Evolutionary conservation across 2,888 invertebrate species (phyloP).

Genomic region (Cynaeus angustus): DNA sequence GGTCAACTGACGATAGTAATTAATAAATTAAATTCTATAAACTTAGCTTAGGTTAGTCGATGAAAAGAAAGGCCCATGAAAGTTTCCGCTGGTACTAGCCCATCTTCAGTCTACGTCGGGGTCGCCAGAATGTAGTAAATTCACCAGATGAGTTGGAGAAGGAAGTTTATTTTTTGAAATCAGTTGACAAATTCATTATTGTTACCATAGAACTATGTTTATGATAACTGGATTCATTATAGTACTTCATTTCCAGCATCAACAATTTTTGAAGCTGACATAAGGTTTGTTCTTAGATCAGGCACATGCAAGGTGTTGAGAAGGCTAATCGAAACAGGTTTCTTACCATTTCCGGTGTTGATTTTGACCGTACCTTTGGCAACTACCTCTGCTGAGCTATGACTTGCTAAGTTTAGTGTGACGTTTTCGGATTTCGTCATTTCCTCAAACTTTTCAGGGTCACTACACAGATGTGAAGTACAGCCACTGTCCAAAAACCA

Average conservation of each 20-base stretch:
- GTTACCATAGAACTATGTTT: no score
- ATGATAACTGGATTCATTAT: no score
- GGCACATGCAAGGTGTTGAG: conserved; percentile 7
- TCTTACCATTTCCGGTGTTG: background rate
- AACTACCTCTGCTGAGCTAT: background rate
- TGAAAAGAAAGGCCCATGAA: no score
- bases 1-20: no score
- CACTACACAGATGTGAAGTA: conserved; percentile 11
- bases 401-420: background rate
- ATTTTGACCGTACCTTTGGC: background rate
- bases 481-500: conserved; percentile 11
- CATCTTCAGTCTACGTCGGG: no score
- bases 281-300: conserved; percentile 4
- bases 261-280: conserved; percentile 3
- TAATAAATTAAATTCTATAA: no score
- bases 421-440: background rate
- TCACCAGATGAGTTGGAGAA: no score
- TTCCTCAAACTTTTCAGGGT: background rate
- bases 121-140: no score
- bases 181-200: no score
- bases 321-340: background rate
- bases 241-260: background rate
- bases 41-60: no score
- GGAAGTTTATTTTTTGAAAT: no score
- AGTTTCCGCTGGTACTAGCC: no score